Conservation (phyloP, 2,888 invertebrate species). For the Melieria crassipennis region DNA sequence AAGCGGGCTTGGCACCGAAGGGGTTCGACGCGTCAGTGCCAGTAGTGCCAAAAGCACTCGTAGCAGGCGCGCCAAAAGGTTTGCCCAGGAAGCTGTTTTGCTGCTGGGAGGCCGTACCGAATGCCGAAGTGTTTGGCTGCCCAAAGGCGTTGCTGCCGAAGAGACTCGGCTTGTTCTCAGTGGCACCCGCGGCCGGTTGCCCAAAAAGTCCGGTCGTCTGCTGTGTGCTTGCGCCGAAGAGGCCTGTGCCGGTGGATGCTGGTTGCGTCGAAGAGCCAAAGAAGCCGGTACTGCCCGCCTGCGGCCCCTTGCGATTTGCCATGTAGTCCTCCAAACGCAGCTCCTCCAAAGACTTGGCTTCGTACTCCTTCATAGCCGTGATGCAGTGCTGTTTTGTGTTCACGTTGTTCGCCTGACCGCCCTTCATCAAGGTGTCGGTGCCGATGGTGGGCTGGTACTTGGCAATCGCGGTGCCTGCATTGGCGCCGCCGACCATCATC, state of each 20-base stretch:
- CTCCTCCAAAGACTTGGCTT: conserved; percentile 93
- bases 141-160: conserved; percentile 68
- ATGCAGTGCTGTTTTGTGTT: conserved; percentile 96
- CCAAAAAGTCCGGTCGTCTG: conserved; percentile 69
- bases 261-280: conserved; percentile 67
- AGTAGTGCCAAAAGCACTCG: conserved; percentile 57
- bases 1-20: conserved; percentile 61
- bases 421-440: conserved; percentile 91
- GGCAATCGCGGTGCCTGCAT: conserved; percentile 74
- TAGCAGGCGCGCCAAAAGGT: conserved; percentile 69
- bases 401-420: conserved; percentile 84
- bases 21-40: conserved; percentile 58
- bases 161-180: conserved; percentile 69
- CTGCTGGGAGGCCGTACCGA: conserved; percentile 68
- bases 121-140: conserved; percentile 64
- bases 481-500: conserved; percentile 52
- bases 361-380: conserved; percentile 99
- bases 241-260: conserved; percentile 56
- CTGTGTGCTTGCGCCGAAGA: conserved; percentile 68
- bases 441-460: conserved; percentile 90
- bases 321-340: conserved; percentile 92
- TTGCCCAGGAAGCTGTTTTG: conserved; percentile 75
- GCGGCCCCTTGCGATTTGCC: conserved; percentile 85
- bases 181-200: conserved; percentile 56
- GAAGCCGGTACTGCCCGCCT: conserved; percentile 65